A percentile compares a stretch with the other conserved stretches of the same genome.
phyloP scores from a whole-genome alignment of 2,113 vertebrate genomes.

The Gnathonemus echidnorhynchus region DNA sequence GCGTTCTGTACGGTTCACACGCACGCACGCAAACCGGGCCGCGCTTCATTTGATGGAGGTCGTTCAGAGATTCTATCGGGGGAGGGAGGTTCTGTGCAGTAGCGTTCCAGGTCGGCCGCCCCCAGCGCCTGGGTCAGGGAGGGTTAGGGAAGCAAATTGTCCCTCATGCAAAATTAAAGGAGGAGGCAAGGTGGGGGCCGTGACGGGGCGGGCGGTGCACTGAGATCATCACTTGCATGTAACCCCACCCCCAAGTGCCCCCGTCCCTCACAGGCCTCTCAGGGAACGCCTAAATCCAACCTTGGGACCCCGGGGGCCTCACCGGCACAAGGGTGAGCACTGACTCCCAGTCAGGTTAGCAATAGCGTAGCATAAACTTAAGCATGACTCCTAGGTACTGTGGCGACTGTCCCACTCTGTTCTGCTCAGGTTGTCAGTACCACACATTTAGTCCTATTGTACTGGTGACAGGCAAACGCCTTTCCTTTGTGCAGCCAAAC shows the following conservation, averaged over 20 bases:
- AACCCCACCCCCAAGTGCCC: neutral
- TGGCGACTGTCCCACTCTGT: neutral
- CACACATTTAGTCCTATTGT: neutral
- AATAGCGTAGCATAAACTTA: neutral
- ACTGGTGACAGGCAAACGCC: neutral
- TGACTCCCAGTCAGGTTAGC: neutral
- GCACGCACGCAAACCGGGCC: neutral
- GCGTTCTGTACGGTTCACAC: neutral
- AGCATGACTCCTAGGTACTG: neutral
- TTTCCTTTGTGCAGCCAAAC: neutral
- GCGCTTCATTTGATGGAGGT: neutral
- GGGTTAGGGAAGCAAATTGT: neutral
- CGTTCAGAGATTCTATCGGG: neutral
- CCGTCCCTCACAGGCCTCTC: neutral
- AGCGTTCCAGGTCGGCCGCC: neutral
- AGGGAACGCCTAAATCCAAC: neutral
- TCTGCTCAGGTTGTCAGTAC: neutral
- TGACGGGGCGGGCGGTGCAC: neutral
- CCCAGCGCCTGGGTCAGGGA: neutral
- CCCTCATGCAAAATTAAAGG: slow-evolving; percentile 12
- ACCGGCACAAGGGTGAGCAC: neutral
- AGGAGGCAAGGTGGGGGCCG: neutral
- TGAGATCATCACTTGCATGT: neutral
- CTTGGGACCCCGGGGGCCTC: neutral
- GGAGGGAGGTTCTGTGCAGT: neutral